Conservation (phyloP, 2,888 invertebrate species). For the Amorpha juglandis region DNA sequence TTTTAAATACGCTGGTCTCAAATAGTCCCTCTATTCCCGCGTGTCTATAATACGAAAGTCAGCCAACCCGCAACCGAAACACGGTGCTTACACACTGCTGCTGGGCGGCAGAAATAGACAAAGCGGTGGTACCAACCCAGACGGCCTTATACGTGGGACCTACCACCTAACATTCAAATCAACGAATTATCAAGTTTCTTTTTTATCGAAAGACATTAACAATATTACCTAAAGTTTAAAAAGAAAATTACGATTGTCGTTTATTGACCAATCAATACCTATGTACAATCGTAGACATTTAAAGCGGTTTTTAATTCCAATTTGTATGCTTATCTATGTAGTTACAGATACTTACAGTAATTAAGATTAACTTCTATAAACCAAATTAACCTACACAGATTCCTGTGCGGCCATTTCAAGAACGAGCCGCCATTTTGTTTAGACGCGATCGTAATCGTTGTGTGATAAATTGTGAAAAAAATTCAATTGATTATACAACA, state of each 20-base stretch:
- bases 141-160: too few relatives aligned
- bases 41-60: too few relatives aligned
- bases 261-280: not conserved
- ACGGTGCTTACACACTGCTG: too few relatives aligned
- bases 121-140: too few relatives aligned
- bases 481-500: conserved; percentile 75
- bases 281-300: not conserved
- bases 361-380: conserved; percentile 18
- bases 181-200: too few relatives aligned
- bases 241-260: not conserved
- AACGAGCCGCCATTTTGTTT: conserved; percentile 64
- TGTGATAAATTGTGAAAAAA: conserved; percentile 77
- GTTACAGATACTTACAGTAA: conserved; percentile 1
- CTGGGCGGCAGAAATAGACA: too few relatives aligned
- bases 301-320: not conserved
- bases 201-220: too few relatives aligned
- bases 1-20: too few relatives aligned
- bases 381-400: conserved; percentile 54
- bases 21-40: too few relatives aligned
- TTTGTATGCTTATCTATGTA: not conserved
- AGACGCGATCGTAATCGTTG: conserved; percentile 64
- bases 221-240: not conserved
- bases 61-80: too few relatives aligned
- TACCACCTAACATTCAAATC: too few relatives aligned
- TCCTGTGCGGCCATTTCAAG: conserved; percentile 65